These are phyloP conservation scores for Drosophila formosana DNA, from an alignment of 2,888 invertebrate genomes.

Conservation along the genomic window DNA sequence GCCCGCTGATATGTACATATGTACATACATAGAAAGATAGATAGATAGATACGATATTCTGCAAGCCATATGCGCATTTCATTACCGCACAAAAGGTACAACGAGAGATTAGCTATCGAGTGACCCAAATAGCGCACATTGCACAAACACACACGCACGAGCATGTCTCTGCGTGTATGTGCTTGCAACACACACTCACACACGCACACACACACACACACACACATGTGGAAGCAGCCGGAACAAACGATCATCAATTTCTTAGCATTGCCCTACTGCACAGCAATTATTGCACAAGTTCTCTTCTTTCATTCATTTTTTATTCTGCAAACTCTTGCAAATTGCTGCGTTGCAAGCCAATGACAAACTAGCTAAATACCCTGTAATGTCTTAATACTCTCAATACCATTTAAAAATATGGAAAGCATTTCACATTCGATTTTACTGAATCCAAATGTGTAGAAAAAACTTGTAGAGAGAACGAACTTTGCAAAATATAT, in stretches of 20 bases:
- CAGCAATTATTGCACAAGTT: conserved; percentile 25
- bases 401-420: too few species aligned
- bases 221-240: conserved; percentile 5
- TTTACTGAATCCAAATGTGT: too few species aligned
- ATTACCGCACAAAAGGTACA: conserved; percentile 54
- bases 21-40: neutral
- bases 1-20: conserved; percentile 8
- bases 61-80: conserved; percentile 53
- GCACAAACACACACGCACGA: conserved; percentile 2
- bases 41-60: conserved; percentile 23
- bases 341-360: neutral
- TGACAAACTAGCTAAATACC: neutral
- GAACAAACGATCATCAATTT: conserved; percentile 26
- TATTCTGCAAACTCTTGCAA: conserved; percentile 10
- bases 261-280: conserved; percentile 26
- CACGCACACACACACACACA: neutral
- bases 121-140: conserved; percentile 43
- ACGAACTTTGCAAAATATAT: too few species aligned
- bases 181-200: neutral
- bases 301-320: neutral
- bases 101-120: conserved; percentile 53
- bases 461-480: too few species aligned
- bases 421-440: too few species aligned
- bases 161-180: conserved; percentile 5
- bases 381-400: neutral